Base-by-base conservation (phyloP, 2,888 invertebrate genomes). In the Monoplex corrugatus region DNA sequence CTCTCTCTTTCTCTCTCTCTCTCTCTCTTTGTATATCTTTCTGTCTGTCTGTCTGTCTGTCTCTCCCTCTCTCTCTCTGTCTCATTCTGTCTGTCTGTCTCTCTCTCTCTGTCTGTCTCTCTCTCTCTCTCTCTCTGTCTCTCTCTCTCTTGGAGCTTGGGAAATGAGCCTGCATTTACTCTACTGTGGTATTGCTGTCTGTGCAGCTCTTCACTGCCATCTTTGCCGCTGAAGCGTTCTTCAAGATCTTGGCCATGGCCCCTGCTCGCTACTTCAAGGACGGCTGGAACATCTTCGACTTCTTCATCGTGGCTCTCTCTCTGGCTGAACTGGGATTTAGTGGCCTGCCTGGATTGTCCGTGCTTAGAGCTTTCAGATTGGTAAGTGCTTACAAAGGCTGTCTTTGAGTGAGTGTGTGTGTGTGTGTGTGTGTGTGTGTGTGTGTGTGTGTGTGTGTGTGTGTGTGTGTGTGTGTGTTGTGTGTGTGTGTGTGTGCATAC, bases 241-340 rank as follows among this genome's bases (percentile, higher is more conserved):
- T 99, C 96, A 99, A 99, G 96, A 97, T 99, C 94, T 97, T 99
- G 96, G 99, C 99, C 87, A 98, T 99, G 98, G 99, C 98, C 96
- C 99, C 99, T 90, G 98, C 98, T 96, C 98, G 97, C 97, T 99
- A 99, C 97, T 99, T 99, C 97, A 98, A 98, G 97, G 99, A 99
- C 96, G 98, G 98, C 93, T 99, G 99, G 99, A 99, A 99, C 96
- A 98, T 98, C 95, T 99, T 99, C 96, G 99, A 99, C 97, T 98
- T 99, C 96, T 98, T 99, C 95, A 99, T 99, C 96, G 99, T 99
- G 95, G 98, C 98, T 93, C 97, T 99, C 95, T 99, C 99, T 94
- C 97, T 99, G 93, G 97, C 99, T 95, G 99, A 99, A 97, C 97
- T 99, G 96, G 98, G 98, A 94, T 97, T 99, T 94, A 98, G 98